These are phyloP conservation scores for Trematocara unimaculatum DNA, from an alignment of 2,113 vertebrate species.

Conservation along the genomic window DNA sequence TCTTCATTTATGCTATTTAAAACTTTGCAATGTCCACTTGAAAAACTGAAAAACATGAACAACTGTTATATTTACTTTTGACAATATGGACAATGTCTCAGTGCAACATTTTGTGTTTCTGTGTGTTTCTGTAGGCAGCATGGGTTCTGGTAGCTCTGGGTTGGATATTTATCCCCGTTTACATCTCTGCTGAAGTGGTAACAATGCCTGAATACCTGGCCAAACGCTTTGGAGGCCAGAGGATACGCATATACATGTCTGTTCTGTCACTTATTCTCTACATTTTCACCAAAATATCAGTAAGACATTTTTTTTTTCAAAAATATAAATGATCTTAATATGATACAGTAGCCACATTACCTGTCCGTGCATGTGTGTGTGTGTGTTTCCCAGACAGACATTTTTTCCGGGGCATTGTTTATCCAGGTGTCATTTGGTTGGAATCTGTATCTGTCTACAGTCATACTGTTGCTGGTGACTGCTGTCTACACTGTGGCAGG, in stretches of 20 bases:
- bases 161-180: conserved; percentile 90
- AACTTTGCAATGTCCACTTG: not conserved
- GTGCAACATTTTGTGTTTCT: not conserved
- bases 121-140: conserved; percentile 71
- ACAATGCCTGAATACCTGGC: conserved; percentile 90
- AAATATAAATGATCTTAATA: not conserved
- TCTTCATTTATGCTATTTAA: not conserved
- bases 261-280: conserved; percentile 86
- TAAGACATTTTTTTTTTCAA: conserved; percentile 44
- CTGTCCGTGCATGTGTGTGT: not conserved
- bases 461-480: conserved; percentile 82
- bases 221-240: conserved; percentile 87
- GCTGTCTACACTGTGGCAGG: conserved; percentile 88
- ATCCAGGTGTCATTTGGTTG: conserved; percentile 88
- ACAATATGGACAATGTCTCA: not conserved
- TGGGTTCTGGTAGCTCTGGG: conserved; percentile 86
- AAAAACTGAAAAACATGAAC: not conserved
- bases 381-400: conserved; percentile 65
- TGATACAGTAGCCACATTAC: not conserved
- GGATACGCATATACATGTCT: conserved; percentile 87
- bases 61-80: not conserved
- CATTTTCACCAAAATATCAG: conserved; percentile 90
- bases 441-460: conserved; percentile 88
- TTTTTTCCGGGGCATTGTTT: conserved; percentile 90
- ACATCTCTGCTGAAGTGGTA: conserved; percentile 83